Evolutionary conservation across 2,888 invertebrate genomes (phyloP).

Genomic region (Trypoxylon attenuatum): DNA sequence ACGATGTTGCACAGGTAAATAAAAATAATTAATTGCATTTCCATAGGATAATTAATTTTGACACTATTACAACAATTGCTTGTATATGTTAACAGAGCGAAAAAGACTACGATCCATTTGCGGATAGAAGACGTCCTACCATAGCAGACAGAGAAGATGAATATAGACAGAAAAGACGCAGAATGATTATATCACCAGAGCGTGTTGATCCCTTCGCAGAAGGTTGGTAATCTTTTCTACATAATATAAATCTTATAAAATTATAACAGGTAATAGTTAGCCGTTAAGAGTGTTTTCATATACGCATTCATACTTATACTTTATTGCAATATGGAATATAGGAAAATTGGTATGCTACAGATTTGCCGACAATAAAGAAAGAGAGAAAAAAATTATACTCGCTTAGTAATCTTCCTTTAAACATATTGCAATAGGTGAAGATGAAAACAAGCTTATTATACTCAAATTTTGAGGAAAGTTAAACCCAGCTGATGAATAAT

Average conservation of each 20-base stretch:
- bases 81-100: constrained; percentile 81
- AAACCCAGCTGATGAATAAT: no score
- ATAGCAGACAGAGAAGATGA: constrained; percentile 98
- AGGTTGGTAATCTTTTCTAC: constrained; percentile 80
- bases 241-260: constrained; percentile 24
- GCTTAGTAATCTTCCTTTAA: no score
- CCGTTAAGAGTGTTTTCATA: constrained; percentile 40
- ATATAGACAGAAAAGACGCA: constrained; percentile 90
- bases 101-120: constrained; percentile 96
- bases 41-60: constrained; percentile 1
- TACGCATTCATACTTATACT: no score
- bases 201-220: constrained; percentile 98
- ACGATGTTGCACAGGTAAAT: constrained; percentile 90
- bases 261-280: constrained; percentile 36
- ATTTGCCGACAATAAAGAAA: no score
- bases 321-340: no score
- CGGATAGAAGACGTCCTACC: constrained; percentile 91
- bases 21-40: background rate
- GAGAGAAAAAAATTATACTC: no score
- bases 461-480: no score
- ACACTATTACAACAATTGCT: background rate
- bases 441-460: no score
- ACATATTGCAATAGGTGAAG: no score
- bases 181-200: constrained; percentile 97
- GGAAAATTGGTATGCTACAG: no score